Evolutionary conservation across 2,113 vertebrate species (phyloP).

Genomic region (Enhydra lutris): DNA sequence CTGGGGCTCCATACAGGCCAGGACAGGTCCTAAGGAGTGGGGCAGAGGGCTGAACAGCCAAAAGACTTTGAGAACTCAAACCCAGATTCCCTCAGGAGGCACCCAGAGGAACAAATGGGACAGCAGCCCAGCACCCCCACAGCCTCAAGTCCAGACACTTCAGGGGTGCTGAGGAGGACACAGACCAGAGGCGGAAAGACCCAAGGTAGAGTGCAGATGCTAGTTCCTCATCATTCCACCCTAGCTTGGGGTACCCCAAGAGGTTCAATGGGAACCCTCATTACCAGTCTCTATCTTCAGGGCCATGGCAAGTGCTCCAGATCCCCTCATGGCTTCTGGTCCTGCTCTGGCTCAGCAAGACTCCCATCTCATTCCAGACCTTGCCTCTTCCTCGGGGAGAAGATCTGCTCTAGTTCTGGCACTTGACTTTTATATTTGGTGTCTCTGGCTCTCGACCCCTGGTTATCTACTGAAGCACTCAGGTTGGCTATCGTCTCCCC

Average conservation of each 20-base stretch:
- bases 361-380: neutral
- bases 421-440: neutral
- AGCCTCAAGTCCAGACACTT: neutral
- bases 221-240: neutral
- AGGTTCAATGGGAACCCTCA: neutral
- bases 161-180: neutral
- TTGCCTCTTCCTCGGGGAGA: neutral
- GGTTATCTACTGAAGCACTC: neutral
- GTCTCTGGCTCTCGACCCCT: neutral
- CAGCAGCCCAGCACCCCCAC: accelerated
- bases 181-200: neutral
- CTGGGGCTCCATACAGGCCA: neutral
- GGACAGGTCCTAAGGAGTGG: neutral
- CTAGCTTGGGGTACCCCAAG: neutral
- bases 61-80: neutral
- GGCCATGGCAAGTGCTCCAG: neutral
- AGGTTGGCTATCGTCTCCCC: neutral
- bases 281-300: neutral
- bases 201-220: neutral
- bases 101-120: neutral
- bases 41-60: neutral
- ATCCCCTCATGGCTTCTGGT: neutral
- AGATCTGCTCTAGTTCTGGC: neutral
- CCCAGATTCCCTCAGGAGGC: neutral
- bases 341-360: neutral